Conservation (phyloP, 2,797 vertebrate species). For the Silurus aristotelis region DNA sequence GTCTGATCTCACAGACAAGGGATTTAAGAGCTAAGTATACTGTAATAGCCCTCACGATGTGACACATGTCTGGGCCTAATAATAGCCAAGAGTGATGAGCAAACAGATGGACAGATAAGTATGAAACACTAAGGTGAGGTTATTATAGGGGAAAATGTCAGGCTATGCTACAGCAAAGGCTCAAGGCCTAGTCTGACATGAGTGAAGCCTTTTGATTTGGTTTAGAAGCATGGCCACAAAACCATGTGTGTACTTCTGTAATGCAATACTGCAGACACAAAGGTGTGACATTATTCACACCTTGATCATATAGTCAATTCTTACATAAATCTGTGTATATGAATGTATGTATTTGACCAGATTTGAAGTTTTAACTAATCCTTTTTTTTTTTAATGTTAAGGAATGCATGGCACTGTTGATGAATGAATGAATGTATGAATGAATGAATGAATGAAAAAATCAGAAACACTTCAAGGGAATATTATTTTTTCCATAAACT, state of each 20-base stretch:
- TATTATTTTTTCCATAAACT: neutral
- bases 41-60: slow-evolving; percentile 69
- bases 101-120: slow-evolving; percentile 64
- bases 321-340: neutral
- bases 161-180: neutral
- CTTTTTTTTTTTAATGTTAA: too few relatives aligned
- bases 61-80: slow-evolving; percentile 67
- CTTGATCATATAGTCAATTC: too few relatives aligned
- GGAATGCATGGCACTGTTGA: too few relatives aligned
- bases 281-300: too few relatives aligned
- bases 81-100: slow-evolving; percentile 65
- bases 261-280: neutral
- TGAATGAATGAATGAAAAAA: neutral
- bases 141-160: slow-evolving; percentile 12
- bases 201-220: neutral
- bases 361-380: too few relatives aligned
- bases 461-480: neutral
- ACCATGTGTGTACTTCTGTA: too few relatives aligned
- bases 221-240: neutral
- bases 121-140: slow-evolving; percentile 37
- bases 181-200: neutral
- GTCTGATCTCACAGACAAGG: slow-evolving; percentile 76
- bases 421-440: too few relatives aligned
- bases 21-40: slow-evolving; percentile 75
- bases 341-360: neutral